Evolutionary conservation across 2,888 invertebrate genomes (phyloP), one percentile per base, ranked within the genome.

Genomic region (Ochropleura leucogaster): DNA sequence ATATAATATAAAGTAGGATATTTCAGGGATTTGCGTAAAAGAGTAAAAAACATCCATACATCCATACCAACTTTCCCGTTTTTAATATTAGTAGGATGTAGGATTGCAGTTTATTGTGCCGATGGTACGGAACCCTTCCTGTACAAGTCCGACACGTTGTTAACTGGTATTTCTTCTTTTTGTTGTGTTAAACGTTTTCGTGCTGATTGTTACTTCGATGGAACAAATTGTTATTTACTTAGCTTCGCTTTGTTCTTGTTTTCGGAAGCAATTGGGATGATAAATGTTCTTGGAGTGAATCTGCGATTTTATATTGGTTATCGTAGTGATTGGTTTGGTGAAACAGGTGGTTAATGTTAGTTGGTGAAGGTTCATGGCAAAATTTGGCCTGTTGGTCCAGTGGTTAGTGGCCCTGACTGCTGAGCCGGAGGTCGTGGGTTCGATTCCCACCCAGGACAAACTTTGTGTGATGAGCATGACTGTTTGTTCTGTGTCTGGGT

Each of bases 181-280:
- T 68, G 70, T 84, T 80, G 85, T 80, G 73, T 82, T 84, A 55
- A 72, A 72, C 71, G 77, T 88, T 88, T 89, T 88, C 88, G 86
- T 88, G 67, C 80, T 74, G 74, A 86, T 88, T 77, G 86, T 79
- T 88, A 87, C 89, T 85, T 69, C 53, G 40, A 62, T 75, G 75
- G 86, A 82, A 86, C 82, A 83, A 86, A 84, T 84, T 82, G 82
- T 73, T 82, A 73, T 87, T 86, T 81, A 79, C 77, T 80, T 77
- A 74, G 72, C 70, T 72, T 79, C 46, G 69, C 72, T 77, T 80
- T 85, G 76, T 85, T 83, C 84, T 79, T 77, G 85, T 85, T 85
- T 84, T 83, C 68, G 80, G 72, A 85, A 82, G 78, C 73, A n/a
- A 68, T 85, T 55, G 49, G 55, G 82, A 84, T 82, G 83, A 82